Evolutionary conservation across 2,113 vertebrate species (phyloP), one percentile per base, ranked within the genome.

Genomic region (Clarias gariepinus): DNA sequence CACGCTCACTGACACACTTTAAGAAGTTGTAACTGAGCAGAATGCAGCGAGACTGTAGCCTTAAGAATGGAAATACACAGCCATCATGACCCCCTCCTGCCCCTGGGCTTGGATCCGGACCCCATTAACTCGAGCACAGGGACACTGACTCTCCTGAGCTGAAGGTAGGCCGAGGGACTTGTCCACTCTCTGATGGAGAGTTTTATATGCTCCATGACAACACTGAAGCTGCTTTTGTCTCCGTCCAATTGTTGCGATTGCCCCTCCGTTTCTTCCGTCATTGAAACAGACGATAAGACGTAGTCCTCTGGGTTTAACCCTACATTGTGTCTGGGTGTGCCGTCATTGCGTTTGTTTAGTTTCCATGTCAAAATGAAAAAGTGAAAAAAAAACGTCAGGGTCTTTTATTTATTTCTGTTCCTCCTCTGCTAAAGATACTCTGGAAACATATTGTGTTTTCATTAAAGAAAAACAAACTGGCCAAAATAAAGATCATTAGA

Each of bases 1-100:
- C 85, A 90, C 66, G 60, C 58, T 15, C 89, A 89, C 92, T 94
- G 91, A 93, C 91, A 93, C 91, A 92, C 84, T 85, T 66, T 74
- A 86, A 89, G 88, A 92, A 86, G 88, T 87, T 86, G 85, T 69
- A 84, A 53, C 74, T 78, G 90, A 89, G 55, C 90, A 89, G 89
- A 87, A 89, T 91, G 91, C 87, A 30, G n/a, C 18, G 53, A 86
- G 90, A 90, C 90, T 88, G 89, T 85, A 91, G 92, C 92, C 90
- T 19, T 68, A 91, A 92, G 89, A 79, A 33, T 80, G 52, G 21
- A 85, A 84, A 85, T 28, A 57, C 68, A 64, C 83, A 77, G 60
- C 33, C 55, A 10, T 18, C 21, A 25, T 36, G 58, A 3, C 77
- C 23, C 77, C 66, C 55, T 23, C 30, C 85, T 60, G 80, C 77